Conservation (phyloP, 2,113 vertebrate species). For the Cynopterus brachyotis region DNA sequence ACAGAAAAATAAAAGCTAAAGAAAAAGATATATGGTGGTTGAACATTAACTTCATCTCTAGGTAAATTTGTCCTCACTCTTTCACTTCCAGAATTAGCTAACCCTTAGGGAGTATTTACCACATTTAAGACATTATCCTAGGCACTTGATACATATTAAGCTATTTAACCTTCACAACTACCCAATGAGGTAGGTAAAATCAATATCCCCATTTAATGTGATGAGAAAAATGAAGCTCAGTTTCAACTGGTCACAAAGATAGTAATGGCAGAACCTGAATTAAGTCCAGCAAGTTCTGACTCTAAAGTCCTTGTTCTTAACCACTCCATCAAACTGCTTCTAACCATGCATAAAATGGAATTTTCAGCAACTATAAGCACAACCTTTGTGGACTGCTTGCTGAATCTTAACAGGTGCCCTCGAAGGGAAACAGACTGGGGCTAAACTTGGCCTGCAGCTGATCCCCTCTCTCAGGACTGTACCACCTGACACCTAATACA, state of each 20-base stretch:
- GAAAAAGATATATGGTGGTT: neutral
- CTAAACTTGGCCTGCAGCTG: too few relatives aligned
- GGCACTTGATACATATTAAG: neutral
- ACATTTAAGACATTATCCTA: neutral
- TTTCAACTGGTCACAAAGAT: neutral
- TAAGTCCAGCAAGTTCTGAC: neutral
- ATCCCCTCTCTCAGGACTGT: too few relatives aligned
- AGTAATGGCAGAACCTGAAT: neutral
- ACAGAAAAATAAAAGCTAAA: constrained; percentile 28
- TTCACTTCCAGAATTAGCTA: neutral
- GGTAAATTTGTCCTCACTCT: neutral
- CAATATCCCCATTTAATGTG: neutral
- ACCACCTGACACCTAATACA: too few relatives aligned
- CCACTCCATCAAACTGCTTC: neutral
- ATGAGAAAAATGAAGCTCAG: neutral
- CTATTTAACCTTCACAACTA: neutral
- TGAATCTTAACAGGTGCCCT: too few relatives aligned
- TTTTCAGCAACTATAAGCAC: neutral
- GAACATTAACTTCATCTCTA: neutral
- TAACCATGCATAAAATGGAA: neutral
- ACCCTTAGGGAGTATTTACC: neutral
- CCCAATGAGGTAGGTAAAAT: neutral
- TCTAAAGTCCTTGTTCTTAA: neutral
- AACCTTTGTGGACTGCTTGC: too few relatives aligned
- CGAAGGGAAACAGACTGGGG: too few relatives aligned